phyloP scores from a whole-genome alignment of 2,888 invertebrate genomes.

The Stomorhina lunata region DNA sequence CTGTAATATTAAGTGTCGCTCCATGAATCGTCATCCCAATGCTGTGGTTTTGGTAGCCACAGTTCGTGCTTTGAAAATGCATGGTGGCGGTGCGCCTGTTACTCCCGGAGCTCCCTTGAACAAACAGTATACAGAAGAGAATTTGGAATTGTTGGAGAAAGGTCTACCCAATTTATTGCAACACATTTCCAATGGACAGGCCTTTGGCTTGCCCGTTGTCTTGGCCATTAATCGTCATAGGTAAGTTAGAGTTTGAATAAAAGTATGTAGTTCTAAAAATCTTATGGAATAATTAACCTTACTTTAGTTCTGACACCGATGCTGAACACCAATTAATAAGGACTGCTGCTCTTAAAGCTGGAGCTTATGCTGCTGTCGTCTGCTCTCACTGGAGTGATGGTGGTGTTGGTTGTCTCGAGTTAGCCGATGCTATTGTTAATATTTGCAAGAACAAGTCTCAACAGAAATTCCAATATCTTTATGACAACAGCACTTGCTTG shows the following conservation, averaged over 20 bases:
- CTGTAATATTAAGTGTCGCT: constrained; percentile 97
- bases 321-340: constrained; percentile 91
- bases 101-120: constrained; percentile 91
- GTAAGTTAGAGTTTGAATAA: constrained; percentile 81
- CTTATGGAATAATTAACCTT: neutral
- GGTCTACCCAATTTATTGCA: constrained; percentile 95
- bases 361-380: constrained; percentile 93
- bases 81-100: constrained; percentile 97
- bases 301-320: constrained; percentile 89
- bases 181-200: constrained; percentile 94
- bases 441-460: constrained; percentile 89
- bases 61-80: constrained; percentile 98
- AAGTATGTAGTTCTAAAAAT: neutral
- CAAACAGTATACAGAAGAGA: constrained; percentile 91
- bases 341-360: constrained; percentile 86
- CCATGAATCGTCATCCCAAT: constrained; percentile 91
- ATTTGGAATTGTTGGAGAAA: constrained; percentile 90
- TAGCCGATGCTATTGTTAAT: constrained; percentile 92
- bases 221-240: constrained; percentile 94
- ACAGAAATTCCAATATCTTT: constrained; percentile 86
- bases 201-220: constrained; percentile 95
- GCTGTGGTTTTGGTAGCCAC: constrained; percentile 96
- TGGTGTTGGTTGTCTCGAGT: constrained; percentile 90
- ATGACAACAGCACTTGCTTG: constrained; percentile 86
- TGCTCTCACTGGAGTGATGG: constrained; percentile 95